Evolutionary conservation across 1,140 invertebrate genomes (phyloP), one percentile per base, ranked within the genome.

Genomic region (Drosophila tristis): DNA sequence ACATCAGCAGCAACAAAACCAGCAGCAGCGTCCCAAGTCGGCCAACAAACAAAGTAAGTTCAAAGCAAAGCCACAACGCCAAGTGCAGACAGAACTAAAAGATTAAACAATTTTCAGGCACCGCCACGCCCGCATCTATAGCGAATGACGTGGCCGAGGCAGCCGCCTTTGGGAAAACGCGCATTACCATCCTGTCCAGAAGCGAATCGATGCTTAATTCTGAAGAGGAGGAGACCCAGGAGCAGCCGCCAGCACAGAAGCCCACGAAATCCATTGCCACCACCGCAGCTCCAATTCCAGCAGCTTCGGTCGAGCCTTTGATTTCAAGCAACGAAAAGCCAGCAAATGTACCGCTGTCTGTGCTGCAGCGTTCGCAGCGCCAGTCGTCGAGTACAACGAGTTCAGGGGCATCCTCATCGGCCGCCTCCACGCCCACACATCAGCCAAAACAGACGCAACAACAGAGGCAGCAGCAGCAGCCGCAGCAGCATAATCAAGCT

Each of bases 41-140:
- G 84, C 84, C 43, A 89, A 89, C 58, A 89, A 89, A 50, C 84
- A 89, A 73, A 89, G 84, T 89, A 23, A 68, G 72, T 61, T 8
- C 7, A 11, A 5, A 0, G 0, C 7, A 20, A 20, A 20, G 20
- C 20, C 20, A 20, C 4, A 25, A 5, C 3, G 35, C 9, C 0
- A 5, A 5, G 23, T 11, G 4, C 35, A 13, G 35, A 13, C n/a
- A 26, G 7, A 7, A 0, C 11, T 15, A 5, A 5, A 16, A 23
- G 9, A 42, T 43, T 15, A 26, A 31, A 53, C 44, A 50, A 20
- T 43, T 5, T 5, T n/a, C 49, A 87, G 84, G 65, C 11, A 87
- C 84, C 39, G 84, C 85, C 15, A 89, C 84, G 42, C 84, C 84
- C 6, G 77, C 73, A 43, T 89, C 84, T 5, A 89, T 89, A 48